These are phyloP conservation scores for Sebastes trivittatus DNA, from an alignment of 2,797 vertebrate genomes.

Conservation along the genomic window DNA sequence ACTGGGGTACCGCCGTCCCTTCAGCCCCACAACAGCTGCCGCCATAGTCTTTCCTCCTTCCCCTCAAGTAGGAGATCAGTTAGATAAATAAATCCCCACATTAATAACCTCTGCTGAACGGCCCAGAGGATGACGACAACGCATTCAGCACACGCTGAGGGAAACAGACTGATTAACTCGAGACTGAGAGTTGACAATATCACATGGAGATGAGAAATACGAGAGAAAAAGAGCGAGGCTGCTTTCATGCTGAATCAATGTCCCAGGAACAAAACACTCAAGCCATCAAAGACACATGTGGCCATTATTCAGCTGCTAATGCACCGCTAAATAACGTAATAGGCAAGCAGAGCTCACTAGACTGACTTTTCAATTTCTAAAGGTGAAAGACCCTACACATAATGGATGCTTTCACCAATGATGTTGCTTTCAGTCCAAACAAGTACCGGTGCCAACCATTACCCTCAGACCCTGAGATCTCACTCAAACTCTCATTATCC, in stretches of 20 bases:
- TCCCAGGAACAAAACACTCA: neutral
- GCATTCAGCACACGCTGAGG: slow-evolving; percentile 9
- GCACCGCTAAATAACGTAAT: neutral
- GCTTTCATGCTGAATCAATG: neutral
- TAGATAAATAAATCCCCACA: slow-evolving; percentile 71
- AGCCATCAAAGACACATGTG: neutral
- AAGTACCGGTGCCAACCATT: neutral
- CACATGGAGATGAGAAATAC: slow-evolving; percentile 12
- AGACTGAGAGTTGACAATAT: slow-evolving; percentile 19
- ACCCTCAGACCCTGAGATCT: neutral
- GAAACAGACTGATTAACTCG: slow-evolving; percentile 36
- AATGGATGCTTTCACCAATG: neutral
- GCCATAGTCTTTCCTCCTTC: slow-evolving; percentile 24
- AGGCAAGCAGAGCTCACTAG: neutral
- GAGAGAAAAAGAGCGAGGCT: neutral
- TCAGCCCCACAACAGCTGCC: slow-evolving; percentile 69
- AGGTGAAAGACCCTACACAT: neutral
- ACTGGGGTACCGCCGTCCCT: slow-evolving; percentile 42
- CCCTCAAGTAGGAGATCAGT: slow-evolving; percentile 57
- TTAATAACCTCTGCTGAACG: slow-evolving; percentile 61
- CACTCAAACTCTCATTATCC: neutral
- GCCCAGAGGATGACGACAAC: slow-evolving; percentile 15
- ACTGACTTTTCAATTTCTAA: neutral
- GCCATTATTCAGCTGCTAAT: neutral
- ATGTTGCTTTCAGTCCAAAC: neutral